phyloP scores from a whole-genome alignment of 2,888 invertebrate species.

The Vandiemenella viatica region DNA sequence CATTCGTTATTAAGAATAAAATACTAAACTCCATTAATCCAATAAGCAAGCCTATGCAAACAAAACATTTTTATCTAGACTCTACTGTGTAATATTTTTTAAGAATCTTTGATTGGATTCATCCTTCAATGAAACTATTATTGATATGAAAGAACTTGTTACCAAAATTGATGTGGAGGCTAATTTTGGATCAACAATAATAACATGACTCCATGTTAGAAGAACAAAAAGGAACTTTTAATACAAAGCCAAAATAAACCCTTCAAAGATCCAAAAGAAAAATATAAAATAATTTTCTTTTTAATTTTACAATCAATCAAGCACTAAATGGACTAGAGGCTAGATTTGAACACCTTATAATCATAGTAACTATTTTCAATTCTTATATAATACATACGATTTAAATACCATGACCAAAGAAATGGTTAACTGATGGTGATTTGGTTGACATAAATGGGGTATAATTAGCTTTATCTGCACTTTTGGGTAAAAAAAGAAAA shows the following conservation, averaged over 20 bases:
- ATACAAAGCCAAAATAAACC: background rate
- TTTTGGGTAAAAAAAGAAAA: background rate
- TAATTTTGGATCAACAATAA: constrained; percentile 16
- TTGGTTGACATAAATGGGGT: background rate
- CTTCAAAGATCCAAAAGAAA: background rate
- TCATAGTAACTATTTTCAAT: no score
- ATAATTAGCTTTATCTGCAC: background rate
- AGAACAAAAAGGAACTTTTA: background rate
- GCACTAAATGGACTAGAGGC: background rate
- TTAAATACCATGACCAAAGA: background rate
- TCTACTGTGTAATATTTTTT: background rate
- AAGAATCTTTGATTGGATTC: background rate
- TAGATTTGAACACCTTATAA: background rate
- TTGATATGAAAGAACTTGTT: constrained; percentile 17
- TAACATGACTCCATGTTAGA: background rate
- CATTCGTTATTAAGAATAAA: background rate
- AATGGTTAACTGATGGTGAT: no score
- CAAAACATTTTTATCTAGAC: background rate
- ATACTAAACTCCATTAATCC: no score
- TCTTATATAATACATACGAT: background rate
- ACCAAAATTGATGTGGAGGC: constrained; percentile 17
- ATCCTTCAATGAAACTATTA: constrained; percentile 18
- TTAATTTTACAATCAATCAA: background rate
- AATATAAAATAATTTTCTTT: background rate
- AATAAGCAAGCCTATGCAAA: background rate